Conservation (phyloP, 2,113 vertebrate species). For the Tupaia tana region DNA sequence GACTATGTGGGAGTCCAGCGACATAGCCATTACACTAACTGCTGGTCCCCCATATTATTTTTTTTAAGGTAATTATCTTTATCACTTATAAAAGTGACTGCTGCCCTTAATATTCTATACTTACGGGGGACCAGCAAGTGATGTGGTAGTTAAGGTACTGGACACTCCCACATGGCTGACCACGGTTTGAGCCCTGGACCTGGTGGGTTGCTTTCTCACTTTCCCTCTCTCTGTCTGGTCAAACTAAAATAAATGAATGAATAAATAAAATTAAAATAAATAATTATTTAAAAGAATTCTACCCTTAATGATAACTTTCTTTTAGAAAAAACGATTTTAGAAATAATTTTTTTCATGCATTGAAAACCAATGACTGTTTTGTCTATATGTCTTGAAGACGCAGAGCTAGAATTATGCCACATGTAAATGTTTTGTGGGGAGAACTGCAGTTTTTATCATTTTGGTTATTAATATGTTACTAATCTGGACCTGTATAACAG, state of each 20-base stretch:
- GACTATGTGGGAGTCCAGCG: no score
- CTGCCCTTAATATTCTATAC: neutral
- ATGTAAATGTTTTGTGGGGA: neutral
- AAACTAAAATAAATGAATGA: no score
- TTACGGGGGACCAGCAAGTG: neutral
- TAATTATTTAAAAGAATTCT: no score
- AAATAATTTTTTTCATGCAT: conserved; percentile 25
- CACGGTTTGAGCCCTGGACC: no score
- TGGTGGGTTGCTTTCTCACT: no score
- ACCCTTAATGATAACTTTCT: neutral
- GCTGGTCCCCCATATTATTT: neutral
- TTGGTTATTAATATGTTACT: conserved; percentile 41
- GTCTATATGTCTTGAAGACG: neutral
- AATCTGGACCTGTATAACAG: neutral
- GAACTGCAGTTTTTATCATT: conserved; percentile 11
- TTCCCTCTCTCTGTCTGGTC: no score
- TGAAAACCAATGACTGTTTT: neutral
- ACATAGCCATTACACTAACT: no score
- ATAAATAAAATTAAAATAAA: no score
- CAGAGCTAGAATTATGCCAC: neutral
- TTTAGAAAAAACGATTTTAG: neutral
- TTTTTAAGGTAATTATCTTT: neutral
- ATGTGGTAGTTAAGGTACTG: no score
- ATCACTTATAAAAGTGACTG: neutral
- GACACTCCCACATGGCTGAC: no score